Evolutionary conservation across 2,888 invertebrate species (phyloP), one percentile per base, ranked within the genome.

Genomic region (Terebella lapidaria): DNA sequence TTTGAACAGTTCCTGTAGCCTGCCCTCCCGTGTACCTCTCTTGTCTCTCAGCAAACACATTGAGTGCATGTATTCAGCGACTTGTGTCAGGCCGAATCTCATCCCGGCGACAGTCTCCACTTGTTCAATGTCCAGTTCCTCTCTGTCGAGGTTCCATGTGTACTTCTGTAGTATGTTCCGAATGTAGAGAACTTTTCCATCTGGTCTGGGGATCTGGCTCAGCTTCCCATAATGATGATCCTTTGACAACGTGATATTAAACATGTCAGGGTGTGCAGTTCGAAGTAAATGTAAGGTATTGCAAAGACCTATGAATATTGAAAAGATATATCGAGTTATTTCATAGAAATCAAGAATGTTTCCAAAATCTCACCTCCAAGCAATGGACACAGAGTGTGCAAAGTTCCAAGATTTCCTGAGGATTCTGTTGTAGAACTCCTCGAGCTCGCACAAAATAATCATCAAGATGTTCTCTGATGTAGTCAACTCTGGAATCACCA

Each of bases 401-500:
- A 35, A 35, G n/a, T 35, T 35, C 42, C 42, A 35, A 35, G 10
- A 35, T 15, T 35, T 35, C 10, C 42, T 35, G 42, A 35, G 10
- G 42, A 35, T 35, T n/a, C n/a, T n/a, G n/a, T 35, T 10, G 10
- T n/a, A 35, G 10, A 10, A 35, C 10, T 10, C 42, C n/a, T 35
- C n/a, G 10, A n/a, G 10, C 10, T 15, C 42, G 10, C 10, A 15
- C 42, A 35, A 35, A 35, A 35, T 35, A 35, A n/a, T 35, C 42
- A 18, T 15, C 5, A 15, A 25, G 10, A 5, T 5, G 22, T 1
- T 57, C 52, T 10, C 58, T 52, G 3, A 73, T 71, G 20, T 65
- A 54, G 1, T 64, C 66, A 51, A 65, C 61, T 62, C 72, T 74
- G 62, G 30, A 66, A 35, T 35, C 10, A n/a, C n/a, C n/a, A n/a